phyloP scores from a whole-genome alignment of 2,888 invertebrate genomes.

The Dioctria rufipes region DNA sequence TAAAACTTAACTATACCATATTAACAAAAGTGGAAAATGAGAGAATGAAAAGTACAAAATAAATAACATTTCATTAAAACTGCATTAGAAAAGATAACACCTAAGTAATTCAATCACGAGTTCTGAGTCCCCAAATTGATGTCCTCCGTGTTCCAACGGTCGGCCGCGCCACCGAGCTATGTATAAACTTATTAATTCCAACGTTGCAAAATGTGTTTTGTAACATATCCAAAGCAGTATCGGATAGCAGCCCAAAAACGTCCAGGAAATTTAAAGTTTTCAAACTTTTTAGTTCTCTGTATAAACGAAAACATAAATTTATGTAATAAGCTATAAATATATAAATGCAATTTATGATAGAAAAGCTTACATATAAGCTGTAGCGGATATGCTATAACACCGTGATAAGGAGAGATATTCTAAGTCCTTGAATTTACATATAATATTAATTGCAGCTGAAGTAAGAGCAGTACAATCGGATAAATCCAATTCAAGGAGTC shows the following conservation, averaged over 20 bases:
- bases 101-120: conserved; percentile 77
- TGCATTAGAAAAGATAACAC: conserved; percentile 24
- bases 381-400: conserved; percentile 83
- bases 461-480: conserved; percentile 88
- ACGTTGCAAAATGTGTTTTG: conserved; percentile 75
- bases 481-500: conserved; percentile 86
- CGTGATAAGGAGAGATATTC: conserved; percentile 86
- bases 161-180: conserved; percentile 90
- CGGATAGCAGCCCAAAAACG: conserved; percentile 84
- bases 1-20: conserved; percentile 12
- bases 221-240: conserved; percentile 73
- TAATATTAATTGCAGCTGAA: conserved; percentile 74
- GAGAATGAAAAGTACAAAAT: conserved; percentile 19
- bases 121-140: conserved; percentile 91
- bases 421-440: conserved; percentile 76
- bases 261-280: conserved; percentile 82
- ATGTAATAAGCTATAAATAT: neutral
- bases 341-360: neutral
- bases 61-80: conserved; percentile 29
- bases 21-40: neutral
- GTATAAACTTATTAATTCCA: conserved; percentile 81
- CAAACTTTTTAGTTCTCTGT: conserved; percentile 76
- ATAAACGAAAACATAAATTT: conserved; percentile 54
- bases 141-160: conserved; percentile 90
- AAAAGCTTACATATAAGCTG: conserved; percentile 78